Evolutionary conservation across 2,113 vertebrate species (phyloP).

Genomic region (Nematolebias whitei): DNA sequence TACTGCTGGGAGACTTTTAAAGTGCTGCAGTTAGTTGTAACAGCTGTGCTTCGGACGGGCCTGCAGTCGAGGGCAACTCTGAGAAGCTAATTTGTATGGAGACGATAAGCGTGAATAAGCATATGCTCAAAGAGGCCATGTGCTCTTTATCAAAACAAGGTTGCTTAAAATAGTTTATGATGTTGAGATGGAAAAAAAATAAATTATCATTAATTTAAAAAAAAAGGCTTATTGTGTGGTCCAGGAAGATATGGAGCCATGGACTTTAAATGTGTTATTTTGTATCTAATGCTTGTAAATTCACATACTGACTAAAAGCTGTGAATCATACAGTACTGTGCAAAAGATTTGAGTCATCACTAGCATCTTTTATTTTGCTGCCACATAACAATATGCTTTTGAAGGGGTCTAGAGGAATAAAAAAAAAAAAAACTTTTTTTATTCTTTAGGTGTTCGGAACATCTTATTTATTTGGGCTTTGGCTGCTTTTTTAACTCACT

Average conservation of each 20-base stretch:
- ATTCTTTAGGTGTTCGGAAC: too few species aligned
- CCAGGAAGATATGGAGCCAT: background rate
- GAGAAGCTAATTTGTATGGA: slow-evolving; percentile 62
- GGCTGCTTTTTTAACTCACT: too few species aligned
- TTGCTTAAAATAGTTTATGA: background rate
- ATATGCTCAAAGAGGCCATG: slow-evolving; percentile 48
- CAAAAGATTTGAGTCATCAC: background rate
- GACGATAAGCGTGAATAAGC: slow-evolving; percentile 47
- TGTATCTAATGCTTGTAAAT: background rate
- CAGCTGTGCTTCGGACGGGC: slow-evolving; percentile 57
- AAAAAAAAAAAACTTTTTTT: too few species aligned
- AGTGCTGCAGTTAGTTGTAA: slow-evolving; percentile 51
- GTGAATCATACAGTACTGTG: background rate
- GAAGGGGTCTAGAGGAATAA: too few species aligned
- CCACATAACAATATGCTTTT: too few species aligned
- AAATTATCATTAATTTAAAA: background rate
- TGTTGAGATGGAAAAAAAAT: background rate
- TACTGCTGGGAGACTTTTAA: slow-evolving; percentile 42
- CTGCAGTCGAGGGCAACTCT: slow-evolving; percentile 54
- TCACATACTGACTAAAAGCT: too few species aligned
- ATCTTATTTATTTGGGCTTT: too few species aligned
- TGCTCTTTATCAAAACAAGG: slow-evolving; percentile 39
- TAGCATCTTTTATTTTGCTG: background rate
- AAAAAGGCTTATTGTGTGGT: too few species aligned
- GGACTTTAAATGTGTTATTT: background rate